phyloP scores from a whole-genome alignment of 2,888 invertebrate species.

The Nephrotoma appendiculata region DNA sequence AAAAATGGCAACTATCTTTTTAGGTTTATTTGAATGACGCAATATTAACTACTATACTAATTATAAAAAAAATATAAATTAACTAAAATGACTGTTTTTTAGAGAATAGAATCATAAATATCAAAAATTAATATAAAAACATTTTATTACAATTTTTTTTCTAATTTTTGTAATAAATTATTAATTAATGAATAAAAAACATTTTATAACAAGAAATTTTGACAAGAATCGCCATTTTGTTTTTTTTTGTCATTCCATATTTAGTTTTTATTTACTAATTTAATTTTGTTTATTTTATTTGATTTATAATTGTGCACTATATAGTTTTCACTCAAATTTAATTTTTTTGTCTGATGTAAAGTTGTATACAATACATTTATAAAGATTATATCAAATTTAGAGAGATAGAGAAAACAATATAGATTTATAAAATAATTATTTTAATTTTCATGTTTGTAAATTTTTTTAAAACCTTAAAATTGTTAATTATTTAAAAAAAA shows the following conservation, averaged over 20 bases:
- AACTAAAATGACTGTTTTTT: neutral
- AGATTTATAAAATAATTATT: neutral
- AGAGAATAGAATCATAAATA: neutral
- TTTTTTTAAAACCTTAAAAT: neutral
- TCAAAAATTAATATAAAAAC: neutral
- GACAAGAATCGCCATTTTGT: neutral
- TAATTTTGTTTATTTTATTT: neutral
- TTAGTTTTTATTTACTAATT: neutral
- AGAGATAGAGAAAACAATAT: neutral
- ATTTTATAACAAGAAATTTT: neutral
- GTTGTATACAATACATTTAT: neutral
- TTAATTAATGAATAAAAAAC: neutral
- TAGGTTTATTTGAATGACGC: neutral
- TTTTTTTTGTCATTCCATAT: neutral
- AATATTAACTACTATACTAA: neutral
- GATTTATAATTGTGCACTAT: neutral
- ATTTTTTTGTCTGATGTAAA: neutral
- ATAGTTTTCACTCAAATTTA: neutral
- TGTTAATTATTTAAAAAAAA: neutral
- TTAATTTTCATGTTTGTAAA: neutral
- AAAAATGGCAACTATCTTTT: neutral
- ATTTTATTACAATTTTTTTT: neutral
- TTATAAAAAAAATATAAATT: neutral
- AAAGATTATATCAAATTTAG: neutral
- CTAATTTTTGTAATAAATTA: neutral